Conservation (phyloP, 2,888 invertebrate species). For the Synergus laeviventris region DNA sequence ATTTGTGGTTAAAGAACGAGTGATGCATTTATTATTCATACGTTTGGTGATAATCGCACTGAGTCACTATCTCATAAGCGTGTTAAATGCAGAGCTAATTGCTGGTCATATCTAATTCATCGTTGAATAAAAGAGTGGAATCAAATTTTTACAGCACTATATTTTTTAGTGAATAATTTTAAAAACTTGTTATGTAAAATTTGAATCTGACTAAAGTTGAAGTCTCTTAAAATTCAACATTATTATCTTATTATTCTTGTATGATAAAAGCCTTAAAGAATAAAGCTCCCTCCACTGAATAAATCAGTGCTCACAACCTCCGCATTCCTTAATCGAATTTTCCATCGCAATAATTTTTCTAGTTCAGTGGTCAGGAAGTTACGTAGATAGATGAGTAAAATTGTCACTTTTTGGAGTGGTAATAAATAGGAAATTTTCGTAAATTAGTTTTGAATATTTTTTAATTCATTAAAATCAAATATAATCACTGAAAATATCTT, state of each 20-base stretch:
- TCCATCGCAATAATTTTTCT: background rate
- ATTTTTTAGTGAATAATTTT: background rate
- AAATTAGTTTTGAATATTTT: too few relatives aligned
- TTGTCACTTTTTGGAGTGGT: background rate
- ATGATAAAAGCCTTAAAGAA: background rate
- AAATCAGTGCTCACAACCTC: background rate
- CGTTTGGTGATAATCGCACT: background rate
- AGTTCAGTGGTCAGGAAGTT: background rate
- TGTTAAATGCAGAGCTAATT: constrained; percentile 1
- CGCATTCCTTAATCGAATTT: background rate
- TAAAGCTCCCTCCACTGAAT: background rate
- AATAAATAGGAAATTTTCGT: too few relatives aligned
- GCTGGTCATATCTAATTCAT: background rate
- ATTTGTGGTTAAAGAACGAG: background rate
- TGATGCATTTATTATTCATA: constrained; percentile 2
- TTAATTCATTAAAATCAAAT: too few relatives aligned
- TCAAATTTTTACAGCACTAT: background rate
- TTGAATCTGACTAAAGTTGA: background rate
- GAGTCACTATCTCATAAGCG: background rate
- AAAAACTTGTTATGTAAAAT: background rate
- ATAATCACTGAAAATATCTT: too few relatives aligned
- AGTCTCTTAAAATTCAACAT: too few relatives aligned
- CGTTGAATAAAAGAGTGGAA: background rate
- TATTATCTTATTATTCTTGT: background rate
- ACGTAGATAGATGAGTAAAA: background rate